Evolutionary conservation across 1,140 invertebrate genomes (phyloP).

Genomic region (Tenebrio molitor): DNA sequence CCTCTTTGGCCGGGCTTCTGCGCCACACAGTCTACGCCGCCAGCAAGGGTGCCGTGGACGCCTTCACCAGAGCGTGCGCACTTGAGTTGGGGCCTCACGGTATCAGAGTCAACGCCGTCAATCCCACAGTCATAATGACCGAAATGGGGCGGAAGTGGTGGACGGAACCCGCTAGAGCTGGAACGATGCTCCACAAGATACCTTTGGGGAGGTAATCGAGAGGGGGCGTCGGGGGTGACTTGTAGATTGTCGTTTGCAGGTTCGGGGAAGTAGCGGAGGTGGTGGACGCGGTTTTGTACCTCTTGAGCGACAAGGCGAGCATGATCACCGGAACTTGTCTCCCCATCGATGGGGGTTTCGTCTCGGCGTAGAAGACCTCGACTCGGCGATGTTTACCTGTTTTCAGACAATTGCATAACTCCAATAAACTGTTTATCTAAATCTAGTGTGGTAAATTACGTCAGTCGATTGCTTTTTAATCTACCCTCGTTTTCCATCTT

Average conservation of each 20-base stretch:
- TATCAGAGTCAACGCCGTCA: slow-evolving; percentile 89
- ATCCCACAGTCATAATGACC: slow-evolving; percentile 91
- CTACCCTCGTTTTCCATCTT: no score
- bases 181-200: slow-evolving; percentile 59
- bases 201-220: slow-evolving; percentile 70
- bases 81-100: slow-evolving; percentile 87
- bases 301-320: slow-evolving; percentile 82
- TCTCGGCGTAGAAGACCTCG: not conserved
- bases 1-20: slow-evolving; percentile 75
- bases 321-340: slow-evolving; percentile 84
- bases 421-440: not conserved
- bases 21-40: slow-evolving; percentile 75
- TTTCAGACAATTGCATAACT: no score
- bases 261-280: slow-evolving; percentile 86
- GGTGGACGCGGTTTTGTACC: slow-evolving; percentile 81
- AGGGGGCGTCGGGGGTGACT: not conserved
- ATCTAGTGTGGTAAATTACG: no score
- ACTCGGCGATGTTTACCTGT: no score
- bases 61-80: slow-evolving; percentile 81
- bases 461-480: no score
- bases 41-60: slow-evolving; percentile 78
- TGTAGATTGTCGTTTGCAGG: slow-evolving; percentile 60
- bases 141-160: slow-evolving; percentile 86
- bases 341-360: slow-evolving; percentile 84
- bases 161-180: slow-evolving; percentile 80